Conservation (phyloP, 2,797 vertebrate genomes). For the Chloroceryle inda region DNA sequence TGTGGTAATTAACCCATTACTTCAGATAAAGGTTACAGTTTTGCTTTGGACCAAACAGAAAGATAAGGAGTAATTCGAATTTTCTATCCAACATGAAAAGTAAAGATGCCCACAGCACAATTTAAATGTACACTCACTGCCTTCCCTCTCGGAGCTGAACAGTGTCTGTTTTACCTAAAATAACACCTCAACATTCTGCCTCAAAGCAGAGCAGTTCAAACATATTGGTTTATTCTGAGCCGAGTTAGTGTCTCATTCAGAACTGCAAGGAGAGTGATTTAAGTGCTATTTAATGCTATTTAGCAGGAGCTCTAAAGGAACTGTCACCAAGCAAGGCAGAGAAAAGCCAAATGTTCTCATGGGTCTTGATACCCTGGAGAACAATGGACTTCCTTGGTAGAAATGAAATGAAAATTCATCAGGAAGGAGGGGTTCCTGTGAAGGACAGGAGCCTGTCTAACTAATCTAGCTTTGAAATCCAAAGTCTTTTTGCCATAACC, state of each 20-base stretch:
- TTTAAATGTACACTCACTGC: not conserved
- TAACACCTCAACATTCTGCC: not conserved
- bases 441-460: not conserved
- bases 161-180: not conserved
- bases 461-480: not conserved
- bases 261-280: not conserved
- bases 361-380: not conserved
- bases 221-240: not conserved
- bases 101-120: not conserved
- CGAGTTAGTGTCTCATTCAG: not conserved
- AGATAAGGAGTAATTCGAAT: not conserved
- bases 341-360: not conserved
- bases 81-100: not conserved
- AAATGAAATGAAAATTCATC: not conserved
- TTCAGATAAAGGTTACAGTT: not conserved
- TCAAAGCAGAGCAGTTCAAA: not conserved
- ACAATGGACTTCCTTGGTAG: not conserved
- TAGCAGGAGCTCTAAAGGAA: not conserved
- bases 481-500: not conserved
- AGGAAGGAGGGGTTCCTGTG: not conserved
- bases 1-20: not conserved
- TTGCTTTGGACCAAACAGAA: not conserved
- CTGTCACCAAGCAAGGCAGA: not conserved
- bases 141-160: not conserved
- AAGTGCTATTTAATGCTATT: not conserved